Conservation (phyloP, 2,113 vertebrate genomes). For the Spheniscus mendiculus region DNA sequence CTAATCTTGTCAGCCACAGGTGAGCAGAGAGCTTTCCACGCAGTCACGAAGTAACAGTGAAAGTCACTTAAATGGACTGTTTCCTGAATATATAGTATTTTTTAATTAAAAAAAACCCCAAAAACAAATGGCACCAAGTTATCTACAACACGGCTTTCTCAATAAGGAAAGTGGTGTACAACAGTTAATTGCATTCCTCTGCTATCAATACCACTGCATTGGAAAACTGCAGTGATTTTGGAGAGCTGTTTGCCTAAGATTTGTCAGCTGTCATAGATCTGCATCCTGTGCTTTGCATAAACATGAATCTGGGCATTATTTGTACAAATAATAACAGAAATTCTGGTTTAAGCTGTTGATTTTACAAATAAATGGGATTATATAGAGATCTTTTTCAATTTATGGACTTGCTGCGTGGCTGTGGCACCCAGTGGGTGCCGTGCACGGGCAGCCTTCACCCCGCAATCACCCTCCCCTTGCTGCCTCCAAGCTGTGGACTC, state of each 20-base stretch:
- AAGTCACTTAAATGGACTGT: not conserved
- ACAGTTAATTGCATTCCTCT: not conserved
- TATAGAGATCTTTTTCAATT: not conserved
- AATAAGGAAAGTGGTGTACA: not conserved
- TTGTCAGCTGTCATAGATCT: not conserved
- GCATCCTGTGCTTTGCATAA: not conserved
- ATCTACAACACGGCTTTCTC: not conserved
- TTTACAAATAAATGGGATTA: not conserved
- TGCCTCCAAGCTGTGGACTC: not conserved
- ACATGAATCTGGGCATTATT: not conserved
- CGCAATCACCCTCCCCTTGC: not conserved
- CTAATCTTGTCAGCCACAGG: not conserved
- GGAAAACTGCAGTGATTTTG: not conserved
- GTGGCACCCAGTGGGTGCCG: not conserved
- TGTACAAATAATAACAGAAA: not conserved
- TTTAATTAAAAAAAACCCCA: not conserved
- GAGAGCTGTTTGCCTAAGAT: not conserved
- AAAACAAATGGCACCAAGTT: not conserved
- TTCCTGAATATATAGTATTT: not conserved
- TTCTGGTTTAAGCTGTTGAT: not conserved
- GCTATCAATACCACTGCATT: not conserved
- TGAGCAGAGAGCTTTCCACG: not conserved
- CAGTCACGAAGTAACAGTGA: not conserved
- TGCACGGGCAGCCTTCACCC: not conserved
- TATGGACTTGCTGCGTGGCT: not conserved